These are phyloP conservation scores for Haemorhous mexicanus DNA, from an alignment of 2,113 vertebrate genomes.

Conservation along the genomic window DNA sequence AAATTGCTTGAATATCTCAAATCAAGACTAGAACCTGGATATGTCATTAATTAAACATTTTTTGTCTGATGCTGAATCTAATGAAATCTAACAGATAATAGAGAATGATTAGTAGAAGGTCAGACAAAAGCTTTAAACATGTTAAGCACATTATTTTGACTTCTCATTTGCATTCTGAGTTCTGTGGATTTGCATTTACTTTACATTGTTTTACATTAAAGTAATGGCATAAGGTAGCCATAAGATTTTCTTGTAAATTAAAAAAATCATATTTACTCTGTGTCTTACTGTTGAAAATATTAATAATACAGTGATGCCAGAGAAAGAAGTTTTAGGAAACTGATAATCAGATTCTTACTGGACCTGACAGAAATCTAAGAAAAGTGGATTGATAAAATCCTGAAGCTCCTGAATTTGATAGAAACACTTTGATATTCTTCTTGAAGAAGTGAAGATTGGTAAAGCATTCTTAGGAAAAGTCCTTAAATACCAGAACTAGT, in stretches of 20 bases:
- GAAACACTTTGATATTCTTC: background rate
- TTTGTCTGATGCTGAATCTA: background rate
- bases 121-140: conserved; percentile 6
- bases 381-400: background rate
- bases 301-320: background rate
- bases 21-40: background rate
- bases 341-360: background rate
- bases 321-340: background rate
- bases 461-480: background rate
- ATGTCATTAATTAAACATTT: conserved; percentile 32
- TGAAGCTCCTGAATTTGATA: background rate
- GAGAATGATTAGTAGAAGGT: conserved; percentile 25
- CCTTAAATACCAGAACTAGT: background rate
- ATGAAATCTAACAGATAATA: background rate
- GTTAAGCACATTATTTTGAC: background rate
- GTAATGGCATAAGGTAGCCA: background rate
- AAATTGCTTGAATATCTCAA: background rate
- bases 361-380: background rate
- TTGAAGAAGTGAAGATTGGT: background rate
- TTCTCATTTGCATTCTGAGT: conserved; percentile 21
- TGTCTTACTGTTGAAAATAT: background rate
- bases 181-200: background rate
- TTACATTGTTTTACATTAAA: background rate
- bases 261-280: background rate
- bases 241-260: background rate